phyloP scores from a whole-genome alignment of 2,113 vertebrate species.

The Neodontobutis hainanensis region DNA sequence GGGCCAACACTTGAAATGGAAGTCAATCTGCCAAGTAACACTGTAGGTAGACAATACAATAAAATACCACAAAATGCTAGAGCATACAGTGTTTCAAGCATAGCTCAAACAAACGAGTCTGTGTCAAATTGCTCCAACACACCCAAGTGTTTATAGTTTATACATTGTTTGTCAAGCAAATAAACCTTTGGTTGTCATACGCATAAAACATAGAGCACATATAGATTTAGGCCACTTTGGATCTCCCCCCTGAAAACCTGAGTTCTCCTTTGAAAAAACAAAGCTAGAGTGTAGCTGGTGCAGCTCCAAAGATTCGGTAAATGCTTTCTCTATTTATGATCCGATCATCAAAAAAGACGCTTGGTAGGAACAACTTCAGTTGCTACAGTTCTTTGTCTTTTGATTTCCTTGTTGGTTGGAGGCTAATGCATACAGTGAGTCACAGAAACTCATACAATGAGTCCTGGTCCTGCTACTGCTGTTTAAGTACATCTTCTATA shows the following conservation, averaged over 20 bases:
- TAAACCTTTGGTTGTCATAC: slow-evolving; percentile 10
- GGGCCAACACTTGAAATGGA: slow-evolving; percentile 31
- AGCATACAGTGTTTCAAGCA: slow-evolving; percentile 64
- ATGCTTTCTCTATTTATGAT: slow-evolving; percentile 16
- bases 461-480: no score
- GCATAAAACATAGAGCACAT: background rate
- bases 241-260: slow-evolving; percentile 59
- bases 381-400: background rate
- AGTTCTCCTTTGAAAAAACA: slow-evolving; percentile 40
- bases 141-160: slow-evolving; percentile 28
- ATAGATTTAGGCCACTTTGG: slow-evolving; percentile 30
- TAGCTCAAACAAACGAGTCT: slow-evolving; percentile 33
- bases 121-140: slow-evolving; percentile 13
- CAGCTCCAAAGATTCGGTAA: slow-evolving; percentile 18
- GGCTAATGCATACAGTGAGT: slow-evolving; percentile 6
- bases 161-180: slow-evolving; percentile 16
- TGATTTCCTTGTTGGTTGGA: background rate
- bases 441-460: background rate
- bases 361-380: background rate
- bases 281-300: slow-evolving; percentile 20
- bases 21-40: slow-evolving; percentile 51
- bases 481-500: background rate
- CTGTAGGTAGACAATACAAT: slow-evolving; percentile 10
- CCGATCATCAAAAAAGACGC: slow-evolving; percentile 7
- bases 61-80: slow-evolving; percentile 27